Percentiles rank a stretch among this genome's conserved stretches.
These are phyloP conservation scores for Diadumene lineata DNA, from an alignment of 92 coral and sea anemone genomes.

Conservation along the genomic window DNA sequence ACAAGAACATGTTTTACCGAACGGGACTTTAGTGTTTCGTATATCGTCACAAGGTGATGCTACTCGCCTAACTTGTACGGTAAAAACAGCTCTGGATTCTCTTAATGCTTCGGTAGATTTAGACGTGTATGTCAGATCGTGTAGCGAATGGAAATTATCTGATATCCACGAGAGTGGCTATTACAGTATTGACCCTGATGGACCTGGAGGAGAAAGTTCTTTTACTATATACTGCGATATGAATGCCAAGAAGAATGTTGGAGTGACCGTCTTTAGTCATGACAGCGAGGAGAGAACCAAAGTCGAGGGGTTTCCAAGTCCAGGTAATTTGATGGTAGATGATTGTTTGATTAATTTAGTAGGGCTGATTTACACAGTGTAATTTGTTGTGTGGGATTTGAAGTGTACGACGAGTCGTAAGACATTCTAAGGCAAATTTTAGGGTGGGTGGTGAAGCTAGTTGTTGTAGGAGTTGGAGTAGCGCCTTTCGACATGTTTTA, in stretches of 20 bases:
- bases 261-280: constrained; percentile 66
- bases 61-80: constrained; percentile 46
- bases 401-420: too few relatives aligned
- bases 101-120: constrained; percentile 29
- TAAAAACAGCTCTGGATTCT: constrained; percentile 30
- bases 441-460: too few relatives aligned
- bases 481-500: too few relatives aligned
- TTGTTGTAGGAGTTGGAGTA: too few relatives aligned
- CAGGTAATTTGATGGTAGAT: too few relatives aligned
- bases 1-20: constrained; percentile 26
- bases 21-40: constrained; percentile 48
- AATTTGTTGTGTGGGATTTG: too few relatives aligned
- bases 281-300: constrained; percentile 47
- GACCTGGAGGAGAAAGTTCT: constrained; percentile 29
- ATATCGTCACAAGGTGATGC: constrained; percentile 27
- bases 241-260: constrained; percentile 64
- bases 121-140: constrained; percentile 36
- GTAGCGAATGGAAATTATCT: constrained; percentile 56
- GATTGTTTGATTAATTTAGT: too few relatives aligned
- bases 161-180: constrained; percentile 40
- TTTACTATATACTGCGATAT: constrained; percentile 67
- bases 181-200: constrained; percentile 51
- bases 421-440: too few relatives aligned
- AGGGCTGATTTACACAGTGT: too few relatives aligned
- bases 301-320: constrained; percentile 41